These are phyloP conservation scores for Enteromius afrohamiltoni DNA, from an alignment of 2,797 vertebrate species.

Conservation along the genomic window DNA sequence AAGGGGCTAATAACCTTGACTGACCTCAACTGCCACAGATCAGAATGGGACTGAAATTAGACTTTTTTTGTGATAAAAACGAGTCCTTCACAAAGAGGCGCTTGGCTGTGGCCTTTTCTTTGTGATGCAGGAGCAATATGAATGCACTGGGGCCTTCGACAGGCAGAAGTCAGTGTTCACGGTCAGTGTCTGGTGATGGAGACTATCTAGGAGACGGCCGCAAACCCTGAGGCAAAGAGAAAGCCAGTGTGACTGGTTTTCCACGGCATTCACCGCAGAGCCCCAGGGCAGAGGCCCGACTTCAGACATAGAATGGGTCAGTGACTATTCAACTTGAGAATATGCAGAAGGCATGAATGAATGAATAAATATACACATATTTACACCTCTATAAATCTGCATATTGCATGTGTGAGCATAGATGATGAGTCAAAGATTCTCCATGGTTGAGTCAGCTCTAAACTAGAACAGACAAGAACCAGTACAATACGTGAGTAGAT, in stretches of 20 bases:
- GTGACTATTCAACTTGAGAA: slow-evolving; percentile 29
- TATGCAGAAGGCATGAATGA: slow-evolving; percentile 1
- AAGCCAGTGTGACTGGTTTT: not conserved
- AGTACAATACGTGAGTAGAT: not conserved
- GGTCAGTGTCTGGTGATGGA: slow-evolving; percentile 17
- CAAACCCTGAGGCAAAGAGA: slow-evolving; percentile 33
- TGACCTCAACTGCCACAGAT: slow-evolving; percentile 44
- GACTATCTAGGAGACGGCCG: slow-evolving; percentile 12
- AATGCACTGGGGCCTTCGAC: slow-evolving; percentile 53
- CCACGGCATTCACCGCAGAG: not conserved
- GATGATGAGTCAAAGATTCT: slow-evolving; percentile 5
- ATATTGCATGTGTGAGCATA: slow-evolving; percentile 13
- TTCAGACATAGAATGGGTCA: slow-evolving; percentile 29
- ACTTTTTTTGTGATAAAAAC: slow-evolving; percentile 33
- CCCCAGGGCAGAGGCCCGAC: slow-evolving; percentile 7
- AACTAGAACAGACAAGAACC: not conserved
- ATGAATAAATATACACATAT: slow-evolving; percentile 2
- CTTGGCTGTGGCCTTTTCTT: slow-evolving; percentile 45
- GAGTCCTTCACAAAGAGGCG: slow-evolving; percentile 27
- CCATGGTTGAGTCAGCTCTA: not conserved
- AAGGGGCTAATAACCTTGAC: slow-evolving; percentile 58
- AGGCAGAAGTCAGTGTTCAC: slow-evolving; percentile 39
- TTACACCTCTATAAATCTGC: not conserved
- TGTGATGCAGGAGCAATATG: slow-evolving; percentile 32
- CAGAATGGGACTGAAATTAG: slow-evolving; percentile 37